phyloP scores from a whole-genome alignment of 1,140 invertebrate species.

The Archegozetes longisetosus region DNA sequence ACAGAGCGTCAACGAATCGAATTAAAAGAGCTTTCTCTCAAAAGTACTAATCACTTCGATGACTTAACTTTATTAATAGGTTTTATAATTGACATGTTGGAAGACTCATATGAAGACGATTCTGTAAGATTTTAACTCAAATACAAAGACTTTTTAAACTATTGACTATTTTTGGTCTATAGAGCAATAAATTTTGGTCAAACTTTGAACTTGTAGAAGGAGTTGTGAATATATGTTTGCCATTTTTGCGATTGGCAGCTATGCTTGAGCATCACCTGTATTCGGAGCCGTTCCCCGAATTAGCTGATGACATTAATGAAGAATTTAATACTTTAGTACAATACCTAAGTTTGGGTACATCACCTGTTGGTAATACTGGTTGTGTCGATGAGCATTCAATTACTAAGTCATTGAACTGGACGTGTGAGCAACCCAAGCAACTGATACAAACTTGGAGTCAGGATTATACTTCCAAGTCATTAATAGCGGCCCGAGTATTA shows the following conservation, averaged over 20 bases:
- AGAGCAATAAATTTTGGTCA: too few relatives aligned
- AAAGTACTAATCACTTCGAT: neutral
- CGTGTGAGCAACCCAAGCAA: conserved; percentile 22
- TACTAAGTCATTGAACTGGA: conserved; percentile 22
- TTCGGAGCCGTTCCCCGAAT: conserved; percentile 33
- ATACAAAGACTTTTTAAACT: too few relatives aligned
- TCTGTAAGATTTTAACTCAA: too few relatives aligned
- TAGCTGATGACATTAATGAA: conserved; percentile 1
- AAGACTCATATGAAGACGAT: too few relatives aligned
- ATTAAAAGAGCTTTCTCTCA: conserved; percentile 25
- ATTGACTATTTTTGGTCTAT: too few relatives aligned
- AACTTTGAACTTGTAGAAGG: neutral
- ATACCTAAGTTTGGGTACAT: neutral
- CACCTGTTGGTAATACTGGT: neutral
- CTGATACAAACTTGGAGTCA: conserved; percentile 29
- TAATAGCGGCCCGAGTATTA: conserved; percentile 28
- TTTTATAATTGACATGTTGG: too few relatives aligned
- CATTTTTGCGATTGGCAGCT: conserved; percentile 64
- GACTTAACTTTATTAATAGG: too few relatives aligned
- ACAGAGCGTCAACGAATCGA: conserved; percentile 33
- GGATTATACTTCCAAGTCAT: conserved; percentile 25
- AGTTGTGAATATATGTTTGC: conserved; percentile 57
- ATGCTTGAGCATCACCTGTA: conserved; percentile 71
- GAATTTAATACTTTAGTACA: neutral
- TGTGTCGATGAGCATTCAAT: neutral